Evolutionary conservation across 2,797 vertebrate genomes (phyloP).

Genomic region (Hypotaenidia okinawae): DNA sequence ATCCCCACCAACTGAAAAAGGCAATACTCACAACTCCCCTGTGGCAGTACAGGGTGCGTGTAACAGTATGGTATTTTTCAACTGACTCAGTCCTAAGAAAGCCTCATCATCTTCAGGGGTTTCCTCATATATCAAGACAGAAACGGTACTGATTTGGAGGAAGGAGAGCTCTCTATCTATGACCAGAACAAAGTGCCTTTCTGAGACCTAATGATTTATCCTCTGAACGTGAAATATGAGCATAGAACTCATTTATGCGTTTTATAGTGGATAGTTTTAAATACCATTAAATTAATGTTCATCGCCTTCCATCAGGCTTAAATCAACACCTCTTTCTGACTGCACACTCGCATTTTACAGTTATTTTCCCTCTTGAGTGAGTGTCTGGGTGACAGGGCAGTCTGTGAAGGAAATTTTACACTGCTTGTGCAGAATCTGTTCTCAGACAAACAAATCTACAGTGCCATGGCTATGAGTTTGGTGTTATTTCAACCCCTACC

Average conservation of each 20-base stretch:
- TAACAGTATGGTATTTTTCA: neutral
- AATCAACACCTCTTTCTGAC: neutral
- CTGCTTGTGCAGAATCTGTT: neutral
- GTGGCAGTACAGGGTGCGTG: rapidly evolving
- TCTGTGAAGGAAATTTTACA: neutral
- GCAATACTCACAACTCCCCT: rapidly evolving
- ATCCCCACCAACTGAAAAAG: neutral
- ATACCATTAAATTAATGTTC: neutral
- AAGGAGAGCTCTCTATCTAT: neutral
- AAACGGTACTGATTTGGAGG: neutral
- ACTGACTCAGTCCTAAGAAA: neutral
- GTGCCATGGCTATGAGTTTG: neutral
- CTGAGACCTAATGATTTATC: neutral
- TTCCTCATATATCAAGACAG: neutral
- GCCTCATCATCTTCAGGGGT: neutral
- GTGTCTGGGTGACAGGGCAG: neutral
- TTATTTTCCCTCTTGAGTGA: neutral
- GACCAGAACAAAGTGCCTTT: neutral
- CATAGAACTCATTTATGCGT: neutral
- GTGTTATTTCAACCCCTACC: neutral
- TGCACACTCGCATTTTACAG: neutral
- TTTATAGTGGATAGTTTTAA: neutral
- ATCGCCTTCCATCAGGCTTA: neutral
- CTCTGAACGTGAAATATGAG: neutral
- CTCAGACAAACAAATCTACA: neutral